These are phyloP conservation scores for Apoderus coryli DNA, from an alignment of 2,888 invertebrate species.

Conservation along the genomic window DNA sequence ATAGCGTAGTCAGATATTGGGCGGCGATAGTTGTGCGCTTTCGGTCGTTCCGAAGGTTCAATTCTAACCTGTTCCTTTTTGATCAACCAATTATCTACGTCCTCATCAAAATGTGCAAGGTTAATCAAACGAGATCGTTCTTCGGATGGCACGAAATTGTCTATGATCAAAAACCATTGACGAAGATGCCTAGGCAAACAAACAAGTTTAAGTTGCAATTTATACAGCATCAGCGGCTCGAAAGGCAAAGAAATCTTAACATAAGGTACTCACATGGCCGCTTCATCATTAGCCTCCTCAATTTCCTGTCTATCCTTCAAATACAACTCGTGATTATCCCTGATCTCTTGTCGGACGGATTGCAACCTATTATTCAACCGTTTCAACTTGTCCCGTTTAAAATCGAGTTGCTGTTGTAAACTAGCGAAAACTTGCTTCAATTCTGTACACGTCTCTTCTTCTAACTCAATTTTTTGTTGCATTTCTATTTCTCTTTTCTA, in stretches of 20 bases:
- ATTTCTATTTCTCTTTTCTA: conserved; percentile 68
- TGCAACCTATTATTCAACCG: conserved; percentile 77
- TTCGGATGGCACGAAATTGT: conserved; percentile 78
- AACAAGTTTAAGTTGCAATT: too few species aligned
- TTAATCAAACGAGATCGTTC: conserved; percentile 61
- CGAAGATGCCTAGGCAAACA: conserved; percentile 55
- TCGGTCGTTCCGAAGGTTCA: conserved; percentile 25
- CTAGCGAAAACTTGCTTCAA: conserved; percentile 83
- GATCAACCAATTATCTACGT: conserved; percentile 58
- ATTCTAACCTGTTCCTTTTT: conserved; percentile 27
- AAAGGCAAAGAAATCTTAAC: conserved; percentile 4
- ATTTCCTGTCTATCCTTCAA: conserved; percentile 82
- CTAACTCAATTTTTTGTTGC: conserved; percentile 82
- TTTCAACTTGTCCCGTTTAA: conserved; percentile 86
- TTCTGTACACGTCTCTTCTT: conserved; percentile 85
- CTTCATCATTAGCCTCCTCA: conserved; percentile 81
- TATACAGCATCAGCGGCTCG: too few species aligned
- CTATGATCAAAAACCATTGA: conserved; percentile 74
- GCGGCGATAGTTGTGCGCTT: conserved; percentile 29
- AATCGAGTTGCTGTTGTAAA: conserved; percentile 92
- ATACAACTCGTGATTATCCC: conserved; percentile 76
- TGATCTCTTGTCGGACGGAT: conserved; percentile 59
- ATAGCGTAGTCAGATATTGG: conserved; percentile 31
- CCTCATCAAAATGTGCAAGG: conserved; percentile 66
- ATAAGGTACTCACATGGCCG: conserved; percentile 44